phyloP scores from a whole-genome alignment of 2,797 vertebrate species.

The Notoglanidium macrostoma region DNA sequence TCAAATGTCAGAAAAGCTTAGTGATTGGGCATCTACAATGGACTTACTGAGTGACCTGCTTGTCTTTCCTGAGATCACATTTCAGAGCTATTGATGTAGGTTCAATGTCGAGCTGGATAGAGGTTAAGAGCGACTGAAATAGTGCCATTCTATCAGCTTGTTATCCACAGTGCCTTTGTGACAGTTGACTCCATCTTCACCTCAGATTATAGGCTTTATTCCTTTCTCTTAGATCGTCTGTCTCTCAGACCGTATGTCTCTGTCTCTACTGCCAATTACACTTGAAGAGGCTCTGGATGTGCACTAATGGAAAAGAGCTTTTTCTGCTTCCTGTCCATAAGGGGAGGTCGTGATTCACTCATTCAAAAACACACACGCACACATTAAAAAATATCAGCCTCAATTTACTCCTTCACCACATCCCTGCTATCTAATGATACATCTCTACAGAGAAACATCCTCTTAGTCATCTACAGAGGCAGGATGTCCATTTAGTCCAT shows the following conservation, averaged over 20 bases:
- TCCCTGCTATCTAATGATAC: slow-evolving; percentile 6
- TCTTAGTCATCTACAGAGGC: neutral
- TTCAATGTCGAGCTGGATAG: neutral
- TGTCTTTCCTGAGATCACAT: slow-evolving; percentile 15
- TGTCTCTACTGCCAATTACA: neutral
- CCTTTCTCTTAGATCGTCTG: neutral
- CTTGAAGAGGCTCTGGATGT: neutral
- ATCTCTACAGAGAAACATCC: neutral
- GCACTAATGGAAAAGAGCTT: neutral
- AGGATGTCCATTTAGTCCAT: neutral
- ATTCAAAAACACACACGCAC: neutral
- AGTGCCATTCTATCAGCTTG: neutral
- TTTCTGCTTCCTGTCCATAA: slow-evolving; percentile 6
- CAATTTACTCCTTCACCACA: neutral
- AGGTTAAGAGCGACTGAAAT: slow-evolving; percentile 23
- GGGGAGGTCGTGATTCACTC: neutral
- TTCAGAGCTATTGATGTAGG: slow-evolving; percentile 6
- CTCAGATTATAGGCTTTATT: slow-evolving; percentile 7
- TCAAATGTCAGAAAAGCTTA: neutral
- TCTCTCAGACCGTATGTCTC: neutral
- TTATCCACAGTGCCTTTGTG: neutral
- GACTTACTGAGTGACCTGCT: slow-evolving; percentile 10
- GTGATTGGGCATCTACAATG: slow-evolving; percentile 3
- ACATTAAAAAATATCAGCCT: neutral
- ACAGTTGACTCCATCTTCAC: neutral